A percentile compares a stretch with the other conserved stretches of the same genome.
phyloP scores from a whole-genome alignment of 2,888 invertebrate genomes.

The Synergus gifuensis region DNA sequence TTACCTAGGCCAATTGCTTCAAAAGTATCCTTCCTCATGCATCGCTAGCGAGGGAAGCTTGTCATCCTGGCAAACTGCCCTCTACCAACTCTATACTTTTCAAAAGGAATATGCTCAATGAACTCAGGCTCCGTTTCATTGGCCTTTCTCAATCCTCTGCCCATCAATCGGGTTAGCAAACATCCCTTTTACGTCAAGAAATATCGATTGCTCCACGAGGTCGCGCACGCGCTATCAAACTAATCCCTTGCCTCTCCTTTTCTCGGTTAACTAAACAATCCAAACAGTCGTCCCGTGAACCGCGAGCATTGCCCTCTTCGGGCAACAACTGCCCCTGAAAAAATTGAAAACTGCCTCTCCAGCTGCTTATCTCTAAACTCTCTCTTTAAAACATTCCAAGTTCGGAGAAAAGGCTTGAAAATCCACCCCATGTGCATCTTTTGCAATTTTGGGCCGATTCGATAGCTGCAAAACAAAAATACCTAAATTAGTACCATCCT shows the following conservation, averaged over 20 bases:
- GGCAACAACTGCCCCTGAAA: constrained; percentile 34
- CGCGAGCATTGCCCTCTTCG: constrained; percentile 57
- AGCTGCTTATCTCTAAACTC: background rate
- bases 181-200: constrained; percentile 68
- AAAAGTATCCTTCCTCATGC: constrained; percentile 1
- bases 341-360: background rate
- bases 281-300: constrained; percentile 65
- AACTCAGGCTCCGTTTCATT: constrained; percentile 59
- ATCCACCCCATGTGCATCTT: background rate
- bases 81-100: background rate
- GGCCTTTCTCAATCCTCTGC: constrained; percentile 67
- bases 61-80: constrained; percentile 34
- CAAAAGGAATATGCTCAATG: constrained; percentile 23
- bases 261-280: constrained; percentile 54
- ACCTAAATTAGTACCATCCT: background rate
- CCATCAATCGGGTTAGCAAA: constrained; percentile 63
- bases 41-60: background rate
- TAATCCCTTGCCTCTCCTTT: constrained; percentile 52
- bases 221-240: constrained; percentile 67
- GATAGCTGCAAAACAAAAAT: background rate
- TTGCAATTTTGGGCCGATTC: background rate
- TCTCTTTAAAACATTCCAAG: background rate
- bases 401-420: background rate
- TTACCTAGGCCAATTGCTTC: constrained; percentile 12
- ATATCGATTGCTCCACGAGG: constrained; percentile 72